A percentile compares a stretch with the other conserved stretches of the same genome.
Evolutionary conservation across 1,140 invertebrate genomes (phyloP).

Genomic region (Drosophila novamexicana): DNA sequence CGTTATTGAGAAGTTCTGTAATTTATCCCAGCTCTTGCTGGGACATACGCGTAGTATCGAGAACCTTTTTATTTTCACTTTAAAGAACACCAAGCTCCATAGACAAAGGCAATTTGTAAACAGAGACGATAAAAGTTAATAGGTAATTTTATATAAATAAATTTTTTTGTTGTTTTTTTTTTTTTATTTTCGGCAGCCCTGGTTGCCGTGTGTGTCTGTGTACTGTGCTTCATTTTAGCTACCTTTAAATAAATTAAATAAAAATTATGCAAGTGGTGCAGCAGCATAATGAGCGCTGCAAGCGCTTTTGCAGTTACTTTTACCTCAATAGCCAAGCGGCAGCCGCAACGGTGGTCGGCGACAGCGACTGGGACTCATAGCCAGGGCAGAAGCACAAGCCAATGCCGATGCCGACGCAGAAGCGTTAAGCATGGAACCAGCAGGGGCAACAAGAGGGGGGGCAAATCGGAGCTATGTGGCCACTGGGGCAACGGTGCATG

Average conservation of each 20-base stretch:
- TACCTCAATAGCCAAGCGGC: constrained; percentile 73
- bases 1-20: no score
- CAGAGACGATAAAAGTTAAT: no score
- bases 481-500: constrained; percentile 79
- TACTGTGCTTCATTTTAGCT: constrained; percentile 57
- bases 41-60: no score
- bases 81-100: no score
- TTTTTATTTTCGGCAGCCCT: constrained; percentile 25
- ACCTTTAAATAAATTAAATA: constrained; percentile 83
- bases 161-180: background rate
- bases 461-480: constrained; percentile 39
- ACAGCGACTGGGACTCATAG: constrained; percentile 1
- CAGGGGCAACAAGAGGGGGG: background rate
- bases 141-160: background rate
- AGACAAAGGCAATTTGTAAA: no score
- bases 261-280: constrained; percentile 80
- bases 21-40: no score
- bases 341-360: constrained; percentile 53
- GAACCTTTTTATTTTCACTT: no score
- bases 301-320: constrained; percentile 81
- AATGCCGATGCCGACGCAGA: background rate
- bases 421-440: constrained; percentile 9
- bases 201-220: constrained; percentile 16
- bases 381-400: constrained; percentile 7
- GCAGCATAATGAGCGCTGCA: constrained; percentile 78